Evolutionary conservation across 2,797 vertebrate genomes (phyloP), one percentile per base, ranked within the genome.

Genomic region (Triplophysa bombifrons): DNA sequence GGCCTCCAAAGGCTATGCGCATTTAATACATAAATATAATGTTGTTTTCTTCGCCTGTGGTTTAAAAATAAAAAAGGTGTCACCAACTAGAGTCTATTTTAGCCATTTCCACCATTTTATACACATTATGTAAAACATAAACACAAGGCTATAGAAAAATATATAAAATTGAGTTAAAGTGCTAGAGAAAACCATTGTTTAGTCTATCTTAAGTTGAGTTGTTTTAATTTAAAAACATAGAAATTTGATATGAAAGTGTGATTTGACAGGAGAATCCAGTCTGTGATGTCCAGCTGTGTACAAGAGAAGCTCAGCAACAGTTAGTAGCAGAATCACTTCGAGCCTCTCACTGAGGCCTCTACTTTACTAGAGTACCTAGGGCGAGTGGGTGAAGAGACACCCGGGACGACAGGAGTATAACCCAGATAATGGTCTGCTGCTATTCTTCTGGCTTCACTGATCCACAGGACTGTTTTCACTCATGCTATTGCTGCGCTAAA

Each of bases 381-480:
- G 51, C 34, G 0, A 58, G 20, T 17, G 46, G 51, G 12, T 68
- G 44, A 41, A 12, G 38, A 76, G 41, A 48, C 51, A 68, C 38
- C 20, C 19, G 51, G 53, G 38, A 67, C 22, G 2, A 34, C 17
- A 44, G 20, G 64, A 30, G 14, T 56, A 19, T 27, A 58, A 67
- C 51, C 51, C 64, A 46, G 38, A 58, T 58, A 68, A 68, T 67
- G 17, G 38, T 56, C 38, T 76, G 22, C 16, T 27, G 53, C 50
- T 58, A 46, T 58, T 67, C 22, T 65, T 68, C 38, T 30, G 55
- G 41, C 34, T 67, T 41, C 30, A 46, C 22, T 48, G 64, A 56
- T 68, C 51, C 51, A 55, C 51, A 67, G 41, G 51, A 53, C 38
- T 27, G 34, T 53, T 67, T 67, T 38, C 58, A 58, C 60, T 63